Percentiles rank a stretch among this genome's conserved stretches.
Conservation (phyloP, 2,888 invertebrate species). For the Lasioglossum zephyrum region DNA sequence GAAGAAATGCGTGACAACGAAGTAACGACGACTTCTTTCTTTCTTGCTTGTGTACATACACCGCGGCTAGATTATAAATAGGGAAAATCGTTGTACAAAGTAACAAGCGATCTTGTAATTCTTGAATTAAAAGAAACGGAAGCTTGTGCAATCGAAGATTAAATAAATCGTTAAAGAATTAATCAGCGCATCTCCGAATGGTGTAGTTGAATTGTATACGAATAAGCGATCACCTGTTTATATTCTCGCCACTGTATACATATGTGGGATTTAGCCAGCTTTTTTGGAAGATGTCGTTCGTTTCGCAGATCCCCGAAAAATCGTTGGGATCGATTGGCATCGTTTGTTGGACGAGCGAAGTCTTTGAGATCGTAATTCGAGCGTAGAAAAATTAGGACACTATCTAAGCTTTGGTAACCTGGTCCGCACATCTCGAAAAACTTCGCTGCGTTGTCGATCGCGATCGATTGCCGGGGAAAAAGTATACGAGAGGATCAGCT, state of each 20-base stretch:
- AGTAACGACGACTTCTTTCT: constrained; percentile 14
- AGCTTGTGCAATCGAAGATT: not conserved
- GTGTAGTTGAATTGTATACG: not conserved
- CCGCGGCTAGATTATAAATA: not conserved
- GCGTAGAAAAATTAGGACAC: constrained; percentile 55
- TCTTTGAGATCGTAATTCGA: constrained; percentile 35
- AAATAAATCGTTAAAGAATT: not conserved
- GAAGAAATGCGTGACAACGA: constrained; percentile 35
- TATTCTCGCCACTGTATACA: not conserved
- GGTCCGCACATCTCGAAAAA: constrained; percentile 47
- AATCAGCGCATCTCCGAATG: not conserved
- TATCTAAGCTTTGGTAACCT: constrained; percentile 73
- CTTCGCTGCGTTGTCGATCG: constrained; percentile 31
- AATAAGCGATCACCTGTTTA: not conserved
- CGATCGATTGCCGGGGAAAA: not conserved
- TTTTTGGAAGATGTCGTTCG: constrained; percentile 52
- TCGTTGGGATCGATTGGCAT: not conserved
- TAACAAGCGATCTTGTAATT: not conserved
- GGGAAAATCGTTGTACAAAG: not conserved
- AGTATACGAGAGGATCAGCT: not conserved
- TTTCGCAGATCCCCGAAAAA: not conserved
- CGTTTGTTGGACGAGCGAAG: constrained; percentile 30
- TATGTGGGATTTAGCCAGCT: constrained; percentile 39
- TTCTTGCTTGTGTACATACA: not conserved
- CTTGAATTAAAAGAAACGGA: not conserved